These are phyloP conservation scores for Nasonia vitripennis DNA, from an alignment of 1,140 invertebrate species.

Conservation along the genomic window DNA sequence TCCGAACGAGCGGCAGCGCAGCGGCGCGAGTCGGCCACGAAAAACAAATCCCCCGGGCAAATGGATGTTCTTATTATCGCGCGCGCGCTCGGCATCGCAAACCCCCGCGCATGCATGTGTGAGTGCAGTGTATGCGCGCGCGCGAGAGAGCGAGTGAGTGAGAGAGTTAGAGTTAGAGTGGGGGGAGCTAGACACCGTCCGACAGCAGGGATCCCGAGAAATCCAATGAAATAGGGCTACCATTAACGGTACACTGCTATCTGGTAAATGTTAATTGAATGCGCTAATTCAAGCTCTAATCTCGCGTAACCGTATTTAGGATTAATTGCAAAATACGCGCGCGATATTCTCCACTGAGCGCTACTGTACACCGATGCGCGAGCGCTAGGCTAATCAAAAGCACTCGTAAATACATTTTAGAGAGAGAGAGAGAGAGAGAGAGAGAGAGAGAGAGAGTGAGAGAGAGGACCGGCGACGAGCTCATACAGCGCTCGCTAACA, in stretches of 20 bases:
- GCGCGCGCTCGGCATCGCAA: slow-evolving; percentile 1
- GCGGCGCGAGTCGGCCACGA: slow-evolving; percentile 6
- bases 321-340: slow-evolving; percentile 67
- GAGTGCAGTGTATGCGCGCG: background rate
- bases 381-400: background rate
- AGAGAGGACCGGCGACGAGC: slow-evolving; percentile 4
- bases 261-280: slow-evolving; percentile 72
- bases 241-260: slow-evolving; percentile 56
- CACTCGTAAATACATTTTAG: too few species aligned
- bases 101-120: background rate
- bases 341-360: slow-evolving; percentile 56
- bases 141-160: background rate
- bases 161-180: background rate
- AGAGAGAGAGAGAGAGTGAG: background rate
- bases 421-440: background rate
- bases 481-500: background rate
- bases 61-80: slow-evolving; percentile 53
- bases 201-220: slow-evolving; percentile 54
- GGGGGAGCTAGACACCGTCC: background rate
- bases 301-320: slow-evolving; percentile 68
- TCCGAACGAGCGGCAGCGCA: background rate
- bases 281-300: slow-evolving; percentile 70
- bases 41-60: slow-evolving; percentile 47
- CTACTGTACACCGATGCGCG: slow-evolving; percentile 41
- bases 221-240: slow-evolving; percentile 66